Evolutionary conservation across 2,113 vertebrate genomes (phyloP), one percentile per base, ranked within the genome.

Genomic region (Dicentrarchus labrax): DNA sequence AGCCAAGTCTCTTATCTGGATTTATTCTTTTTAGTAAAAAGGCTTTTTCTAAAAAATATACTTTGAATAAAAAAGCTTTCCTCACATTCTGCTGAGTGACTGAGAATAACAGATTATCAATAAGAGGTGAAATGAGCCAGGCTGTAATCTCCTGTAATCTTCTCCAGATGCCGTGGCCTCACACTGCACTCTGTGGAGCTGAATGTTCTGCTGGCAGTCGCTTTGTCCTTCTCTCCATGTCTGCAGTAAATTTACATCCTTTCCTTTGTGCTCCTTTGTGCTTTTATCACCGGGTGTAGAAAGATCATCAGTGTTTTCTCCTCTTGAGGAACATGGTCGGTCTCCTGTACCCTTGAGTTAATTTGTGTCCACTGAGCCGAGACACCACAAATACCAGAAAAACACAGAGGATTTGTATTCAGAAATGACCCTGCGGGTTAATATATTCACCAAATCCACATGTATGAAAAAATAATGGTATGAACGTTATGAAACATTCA

Each of bases 141-240:
- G 22, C 19, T 76, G 16, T 38, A 64, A 21, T 60, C 68, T 75
- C 19, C 4, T 7, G 17, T 79, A 76, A 85, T 82, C 67, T 60
- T 51, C 56, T 79, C 67, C 82, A 85, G 79, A 82, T 87, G 78
- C 43, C 0, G 10, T 22, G 57, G 53, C 67, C 12, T 80, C 62
- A 71, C 24, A 3, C 70, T 53, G 6, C 50, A 61, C 61, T 68
- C 65, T 17, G 22, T 13, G n/a, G n/a, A 80, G 68, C 30, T 30
- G 24, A 75, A 67, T 62, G 43, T 67, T 82, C 66, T 47, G 17
- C 71, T 79, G 72, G 69, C 68, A 62, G 47, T 51, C 50, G 1
- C 19, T 51, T 47, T 3, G 30, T 41, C 8, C 2, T 45, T 45
- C 47, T 30, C 53, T n/a, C 6, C 30, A 11, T 64, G 67, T 53